Percentiles rank a stretch among this genome's conserved stretches.
Evolutionary conservation across 2,888 invertebrate genomes (phyloP).

Genomic region (Melanargia galathea): DNA sequence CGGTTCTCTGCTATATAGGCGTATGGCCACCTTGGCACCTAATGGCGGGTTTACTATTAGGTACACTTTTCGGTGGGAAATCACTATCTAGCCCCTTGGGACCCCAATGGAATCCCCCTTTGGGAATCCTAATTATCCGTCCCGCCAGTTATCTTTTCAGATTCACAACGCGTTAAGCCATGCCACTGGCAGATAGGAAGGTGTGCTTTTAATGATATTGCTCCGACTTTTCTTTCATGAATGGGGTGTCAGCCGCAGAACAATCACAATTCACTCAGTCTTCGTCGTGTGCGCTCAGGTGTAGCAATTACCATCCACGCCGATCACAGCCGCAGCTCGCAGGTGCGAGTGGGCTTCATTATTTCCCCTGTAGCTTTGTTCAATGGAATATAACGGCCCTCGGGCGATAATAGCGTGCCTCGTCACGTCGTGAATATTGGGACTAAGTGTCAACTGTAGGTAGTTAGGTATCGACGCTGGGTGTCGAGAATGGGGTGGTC

Average conservation of each 20-base stretch:
- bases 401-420: conserved; percentile 50
- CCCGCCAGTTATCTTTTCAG: too few species aligned
- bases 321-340: conserved; percentile 28
- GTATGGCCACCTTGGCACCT: too few species aligned
- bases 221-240: not conserved
- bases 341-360: conserved; percentile 39
- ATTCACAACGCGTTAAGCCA: too few species aligned
- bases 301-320: conserved; percentile 34
- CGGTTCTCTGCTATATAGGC: too few species aligned
- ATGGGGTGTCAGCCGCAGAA: not conserved
- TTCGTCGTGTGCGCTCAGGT: conserved; percentile 6
- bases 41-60: too few species aligned
- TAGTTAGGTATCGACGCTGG: conserved; percentile 23
- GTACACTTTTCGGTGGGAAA: too few species aligned
- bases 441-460: conserved; percentile 50
- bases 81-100: too few species aligned
- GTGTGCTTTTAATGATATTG: not conserved
- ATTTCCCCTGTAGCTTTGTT: conserved; percentile 41
- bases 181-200: too few species aligned
- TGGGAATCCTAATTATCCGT: too few species aligned
- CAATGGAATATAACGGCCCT: conserved; percentile 41
- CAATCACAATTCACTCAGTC: not conserved
- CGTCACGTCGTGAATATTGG: conserved; percentile 60
- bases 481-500: conserved; percentile 17
- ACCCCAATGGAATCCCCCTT: too few species aligned